Evolutionary conservation across 2,113 vertebrate species (phyloP), one percentile per base, ranked within the genome.

Genomic region (Pampusana beccarii): DNA sequence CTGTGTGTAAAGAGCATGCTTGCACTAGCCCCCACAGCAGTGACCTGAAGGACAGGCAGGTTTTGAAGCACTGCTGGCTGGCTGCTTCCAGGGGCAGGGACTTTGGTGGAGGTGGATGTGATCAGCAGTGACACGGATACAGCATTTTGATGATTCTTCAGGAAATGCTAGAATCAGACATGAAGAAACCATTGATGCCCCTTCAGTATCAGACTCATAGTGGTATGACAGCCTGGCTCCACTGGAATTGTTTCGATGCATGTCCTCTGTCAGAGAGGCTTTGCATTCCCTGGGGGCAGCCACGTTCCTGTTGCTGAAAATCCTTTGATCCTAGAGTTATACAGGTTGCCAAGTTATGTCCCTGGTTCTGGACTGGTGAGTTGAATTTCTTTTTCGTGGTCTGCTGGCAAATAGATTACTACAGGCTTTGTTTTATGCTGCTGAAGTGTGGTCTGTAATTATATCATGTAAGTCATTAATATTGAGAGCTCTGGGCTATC

Each of bases 381-480:
- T 8, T 67, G 21, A 31, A 64, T 86, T 87, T 44, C 5, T 13
- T 67, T 64, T 34, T 38, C 38, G 33, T 78, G 57, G 48, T 60
- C 18, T 78, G 28, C 20, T 57, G 36, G 51, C 31, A 86, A 83
- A 82, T 10, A 11, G 34, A 40, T 66, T 61, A 26, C 3, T 8
- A 16, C 9, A 79, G 21, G 13, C 29, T 81, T 79, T 10, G 8
- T 73, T 87, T 72, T 38, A 36, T 19, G 29, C 42, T 46, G 33
- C n/a, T 83, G n/a, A 24, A 31, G 28, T 53, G 18, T 80, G 34
- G 10, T 54, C 73, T 69, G 24, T 31, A 80, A 42, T 73, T 66
- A n/a, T 46, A 33, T 36, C 19, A 25, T 3, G 0, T 2, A 77
- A 83, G 42, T 38, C 1, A 1, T 56, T 74, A 56, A 6, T 20